Base-by-base conservation (phyloP, 2,888 invertebrate genomes). In the Hydriomena furcata region DNA sequence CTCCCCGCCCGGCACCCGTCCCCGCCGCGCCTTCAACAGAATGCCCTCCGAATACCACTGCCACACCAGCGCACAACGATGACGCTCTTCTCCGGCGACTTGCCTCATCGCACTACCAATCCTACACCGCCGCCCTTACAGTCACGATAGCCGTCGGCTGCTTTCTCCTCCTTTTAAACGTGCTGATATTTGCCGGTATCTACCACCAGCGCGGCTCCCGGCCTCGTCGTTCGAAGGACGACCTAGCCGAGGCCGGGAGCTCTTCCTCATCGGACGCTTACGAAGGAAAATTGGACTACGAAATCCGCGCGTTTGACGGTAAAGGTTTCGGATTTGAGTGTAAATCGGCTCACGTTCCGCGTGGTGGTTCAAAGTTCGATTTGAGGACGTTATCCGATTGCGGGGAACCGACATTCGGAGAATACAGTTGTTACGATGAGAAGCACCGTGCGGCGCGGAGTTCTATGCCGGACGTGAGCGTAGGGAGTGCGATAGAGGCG, bases 101-200 rank as follows among this genome's bases (percentile, higher is more conserved):
- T 5, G 94, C 95, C n/a, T 94, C 94, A 7, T 95, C 94, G 52
- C 96, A 96, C 69, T 96, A 96, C 71, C 96, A 96, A 75, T 96
- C 95, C 52, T 97, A 97, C 78, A 96, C 97, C 4, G 96, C 97
- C 0, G 97, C 97, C 0, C 87, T 97, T 10, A 95, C 96, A 5
- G 96, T 97, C 20, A 97, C 97, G 0, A 96, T 97, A 56, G 96
- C 95, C 0, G 96, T 96, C 5, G 96, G 96, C 0, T 96, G 96
- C 68, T 96, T 96, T 62, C 91, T 97, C 5, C 88, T 97, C 5
- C 89, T 96, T 20, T 91, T 97, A 17, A 97, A 97, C 72, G 94
- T 96, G 7, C 91, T 96, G 13, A 97, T 97, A 63, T 97, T 97
- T 69, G 96, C 96, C 32, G 97, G 97, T 1, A 96, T 96, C 55